Conservation (phyloP, 2,888 invertebrate genomes). For the Meandrusa payeni region DNA sequence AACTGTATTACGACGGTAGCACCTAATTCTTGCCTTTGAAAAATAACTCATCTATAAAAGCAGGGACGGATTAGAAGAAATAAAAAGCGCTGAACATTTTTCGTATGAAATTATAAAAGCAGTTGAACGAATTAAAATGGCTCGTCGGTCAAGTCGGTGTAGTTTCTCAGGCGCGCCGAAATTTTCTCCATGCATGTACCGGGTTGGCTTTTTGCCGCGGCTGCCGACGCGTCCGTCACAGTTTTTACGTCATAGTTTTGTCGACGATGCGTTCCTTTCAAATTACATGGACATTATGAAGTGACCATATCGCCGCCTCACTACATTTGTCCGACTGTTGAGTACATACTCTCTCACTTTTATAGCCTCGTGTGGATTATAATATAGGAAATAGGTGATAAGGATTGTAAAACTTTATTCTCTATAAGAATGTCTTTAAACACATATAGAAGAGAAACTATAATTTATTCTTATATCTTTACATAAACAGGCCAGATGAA, state of each 20-base stretch:
- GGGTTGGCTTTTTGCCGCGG: constrained; percentile 23
- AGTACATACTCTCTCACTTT: too few relatives aligned
- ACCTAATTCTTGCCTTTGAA: too few relatives aligned
- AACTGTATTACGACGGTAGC: too few relatives aligned
- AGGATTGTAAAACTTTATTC: too few relatives aligned
- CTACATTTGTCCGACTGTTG: too few relatives aligned
- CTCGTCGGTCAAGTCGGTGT: constrained; percentile 5
- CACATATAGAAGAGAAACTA: too few relatives aligned
- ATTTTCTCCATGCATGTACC: constrained; percentile 34
- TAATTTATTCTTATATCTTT: too few relatives aligned
- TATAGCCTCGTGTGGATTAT: too few relatives aligned
- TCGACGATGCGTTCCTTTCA: constrained; percentile 60
- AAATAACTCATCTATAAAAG: constrained; percentile 1
- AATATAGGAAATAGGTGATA: too few relatives aligned
- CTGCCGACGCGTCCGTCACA: constrained; percentile 46
- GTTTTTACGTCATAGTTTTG: constrained; percentile 61
- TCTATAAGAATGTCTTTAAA: too few relatives aligned
- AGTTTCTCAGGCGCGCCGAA: constrained; percentile 13
- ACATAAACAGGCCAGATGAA: too few relatives aligned
- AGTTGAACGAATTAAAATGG: constrained; percentile 18
- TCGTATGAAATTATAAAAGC: constrained; percentile 4
- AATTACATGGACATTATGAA: constrained; percentile 49
- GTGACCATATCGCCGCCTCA: constrained; percentile 34
- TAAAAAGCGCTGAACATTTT: constrained; percentile 8
- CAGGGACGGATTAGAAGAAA: constrained; percentile 6